Conservation (phyloP, 2,797 vertebrate genomes). For the Notolepis coatsorum region DNA sequence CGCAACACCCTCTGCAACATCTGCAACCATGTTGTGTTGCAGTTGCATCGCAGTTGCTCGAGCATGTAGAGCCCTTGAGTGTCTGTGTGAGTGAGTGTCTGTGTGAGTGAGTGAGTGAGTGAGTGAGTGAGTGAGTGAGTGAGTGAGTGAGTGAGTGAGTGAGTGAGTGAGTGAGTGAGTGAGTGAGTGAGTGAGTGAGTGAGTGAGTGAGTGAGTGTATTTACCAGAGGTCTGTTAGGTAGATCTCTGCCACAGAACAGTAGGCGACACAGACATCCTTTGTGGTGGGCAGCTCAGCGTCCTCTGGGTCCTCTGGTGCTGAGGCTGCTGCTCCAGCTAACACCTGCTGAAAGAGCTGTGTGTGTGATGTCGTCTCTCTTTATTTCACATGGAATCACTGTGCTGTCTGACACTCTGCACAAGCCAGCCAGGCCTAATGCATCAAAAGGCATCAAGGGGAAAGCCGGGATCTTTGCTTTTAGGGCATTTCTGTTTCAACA, state of each 20-base stretch:
- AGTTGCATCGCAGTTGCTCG: no score
- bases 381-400: neutral
- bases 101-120: no score
- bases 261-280: constrained; percentile 84
- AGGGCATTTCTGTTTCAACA: no score
- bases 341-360: constrained; percentile 58
- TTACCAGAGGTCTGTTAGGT: constrained; percentile 89
- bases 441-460: no score
- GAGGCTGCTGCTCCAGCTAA: constrained; percentile 65
- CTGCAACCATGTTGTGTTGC: no score
- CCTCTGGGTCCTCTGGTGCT: constrained; percentile 55
- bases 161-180: neutral
- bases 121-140: no score
- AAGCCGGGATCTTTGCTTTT: no score
- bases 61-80: no score
- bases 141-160: no score
- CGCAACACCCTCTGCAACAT: no score
- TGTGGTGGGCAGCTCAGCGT: constrained; percentile 57
- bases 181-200: constrained; percentile 16
- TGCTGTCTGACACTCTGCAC: neutral
- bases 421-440: neutral
- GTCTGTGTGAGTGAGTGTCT: no score
- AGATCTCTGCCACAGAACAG: constrained; percentile 88
- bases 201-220: constrained; percentile 6
- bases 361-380: no score